phyloP scores from a whole-genome alignment of 2,113 vertebrate species.

The Calyptommatus sinebrachiatus region DNA sequence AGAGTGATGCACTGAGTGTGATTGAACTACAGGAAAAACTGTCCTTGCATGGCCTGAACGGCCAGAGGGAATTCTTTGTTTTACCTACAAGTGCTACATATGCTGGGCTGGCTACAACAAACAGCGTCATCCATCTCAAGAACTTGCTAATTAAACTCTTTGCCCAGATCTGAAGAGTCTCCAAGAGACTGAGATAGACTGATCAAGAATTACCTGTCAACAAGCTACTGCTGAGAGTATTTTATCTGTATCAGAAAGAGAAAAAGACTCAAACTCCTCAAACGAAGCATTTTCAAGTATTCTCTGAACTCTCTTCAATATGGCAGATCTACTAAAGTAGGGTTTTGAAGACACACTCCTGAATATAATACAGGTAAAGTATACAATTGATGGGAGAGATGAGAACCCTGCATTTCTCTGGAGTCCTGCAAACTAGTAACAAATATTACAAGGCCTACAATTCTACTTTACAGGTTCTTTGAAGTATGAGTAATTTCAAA shows the following conservation, averaged over 20 bases:
- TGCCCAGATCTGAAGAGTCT: constrained; percentile 43
- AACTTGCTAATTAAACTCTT: constrained; percentile 79
- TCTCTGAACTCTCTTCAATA: not conserved
- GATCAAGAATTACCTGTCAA: not conserved
- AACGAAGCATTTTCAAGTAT: too few relatives aligned
- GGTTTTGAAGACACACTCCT: too few relatives aligned
- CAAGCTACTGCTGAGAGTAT: accelerated
- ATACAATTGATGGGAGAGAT: too few relatives aligned
- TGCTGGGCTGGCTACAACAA: constrained; percentile 55
- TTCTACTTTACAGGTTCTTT: not conserved
- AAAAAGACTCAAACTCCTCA: not conserved
- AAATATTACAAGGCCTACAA: not conserved
- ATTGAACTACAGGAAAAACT: constrained; percentile 78
- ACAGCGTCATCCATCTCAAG: constrained; percentile 75
- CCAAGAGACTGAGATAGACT: accelerated
- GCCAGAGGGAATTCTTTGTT: constrained; percentile 78
- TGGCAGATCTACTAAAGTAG: not conserved
- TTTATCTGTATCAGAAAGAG: too few relatives aligned
- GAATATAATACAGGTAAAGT: too few relatives aligned
- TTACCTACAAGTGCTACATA: constrained; percentile 78
- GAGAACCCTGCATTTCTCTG: too few relatives aligned
- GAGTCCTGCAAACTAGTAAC: not conserved
- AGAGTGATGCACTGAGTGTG: constrained; percentile 68
- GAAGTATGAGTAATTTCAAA: not conserved
- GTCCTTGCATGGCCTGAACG: constrained; percentile 64